Base-by-base conservation (phyloP, 1,140 invertebrate species). In the Procambarus virginalis region DNA sequence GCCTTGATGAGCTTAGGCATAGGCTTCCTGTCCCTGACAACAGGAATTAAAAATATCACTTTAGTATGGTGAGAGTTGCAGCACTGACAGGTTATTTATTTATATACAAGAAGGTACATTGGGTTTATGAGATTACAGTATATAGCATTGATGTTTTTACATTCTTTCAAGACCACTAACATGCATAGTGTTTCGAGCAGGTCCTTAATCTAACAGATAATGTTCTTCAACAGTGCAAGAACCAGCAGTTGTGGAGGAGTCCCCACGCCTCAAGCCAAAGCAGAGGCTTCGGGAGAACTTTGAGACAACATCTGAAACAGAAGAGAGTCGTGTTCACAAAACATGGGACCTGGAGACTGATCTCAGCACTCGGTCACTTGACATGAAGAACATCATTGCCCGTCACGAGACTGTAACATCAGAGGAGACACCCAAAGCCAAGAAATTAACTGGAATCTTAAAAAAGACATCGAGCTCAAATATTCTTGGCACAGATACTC, bases 391-490 rank as follows among this genome's bases (percentile, higher is more conserved):
- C 58, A 87, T 91, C 46, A 91, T 91, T 60, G 87, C 64, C 64
- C 86, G 64, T 12, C 91, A 91, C 51, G 91, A 91, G 46, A 91
- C 73, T n/a, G 75, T 91, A 20, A 79, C 84, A 48, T 48, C 83
- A 34, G 82, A 91, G 17, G 87, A 89, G 17, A 68, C 78, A 22
- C 70, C 76, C 14, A 86, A 79, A 20, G 55, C 87, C 5, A 92
- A 90, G 70, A 92, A 92, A 85, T 70, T 91, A 77, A 91, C 87
- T 49, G 88, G 92, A 2, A 92, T 92, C 77, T 68, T 92, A 48
- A 92, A 92, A 89, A 92, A 92, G 60, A 92, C 92, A 5, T 92
- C 91, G 4, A 91, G 87, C 17, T 80, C 92, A 5, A 92, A 89
- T 75, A 51, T 91, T 73, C 68, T 73, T 2, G 34, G n/a, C n/a